Conservation (phyloP, 2,113 vertebrate species). For the Emydocephalus ijimae region DNA sequence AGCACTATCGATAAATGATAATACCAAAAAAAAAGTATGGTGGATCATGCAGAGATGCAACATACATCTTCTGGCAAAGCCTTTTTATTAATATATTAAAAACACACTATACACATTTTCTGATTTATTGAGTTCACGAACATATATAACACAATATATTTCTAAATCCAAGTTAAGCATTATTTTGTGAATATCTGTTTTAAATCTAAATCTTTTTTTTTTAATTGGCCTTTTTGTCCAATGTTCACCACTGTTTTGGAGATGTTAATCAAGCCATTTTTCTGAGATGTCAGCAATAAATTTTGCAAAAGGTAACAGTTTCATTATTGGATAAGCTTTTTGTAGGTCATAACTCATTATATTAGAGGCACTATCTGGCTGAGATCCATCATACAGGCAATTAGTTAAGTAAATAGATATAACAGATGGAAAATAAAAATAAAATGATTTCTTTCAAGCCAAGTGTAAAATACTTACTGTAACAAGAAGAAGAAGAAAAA, state of each 20-base stretch:
- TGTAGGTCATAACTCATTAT: not conserved
- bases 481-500: not conserved
- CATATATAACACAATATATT: not conserved
- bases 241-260: not conserved
- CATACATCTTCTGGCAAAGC: not conserved
- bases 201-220: not conserved
- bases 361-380: not conserved
- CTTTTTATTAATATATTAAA: not conserved
- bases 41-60: not conserved
- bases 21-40: not conserved
- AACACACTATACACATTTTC: not conserved
- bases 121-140: not conserved
- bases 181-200: not conserved
- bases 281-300: not conserved
- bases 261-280: not conserved
- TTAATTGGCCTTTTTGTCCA: not conserved
- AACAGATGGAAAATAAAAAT: not conserved
- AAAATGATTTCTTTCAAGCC: not conserved
- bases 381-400: not conserved
- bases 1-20: not conserved
- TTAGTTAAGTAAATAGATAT: not conserved
- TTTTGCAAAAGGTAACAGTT: not conserved
- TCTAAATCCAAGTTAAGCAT: not conserved
- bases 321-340: not conserved
- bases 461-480: not conserved